These are phyloP conservation scores for Drosophila putrida DNA, from an alignment of 2,888 invertebrate species.

Conservation along the genomic window DNA sequence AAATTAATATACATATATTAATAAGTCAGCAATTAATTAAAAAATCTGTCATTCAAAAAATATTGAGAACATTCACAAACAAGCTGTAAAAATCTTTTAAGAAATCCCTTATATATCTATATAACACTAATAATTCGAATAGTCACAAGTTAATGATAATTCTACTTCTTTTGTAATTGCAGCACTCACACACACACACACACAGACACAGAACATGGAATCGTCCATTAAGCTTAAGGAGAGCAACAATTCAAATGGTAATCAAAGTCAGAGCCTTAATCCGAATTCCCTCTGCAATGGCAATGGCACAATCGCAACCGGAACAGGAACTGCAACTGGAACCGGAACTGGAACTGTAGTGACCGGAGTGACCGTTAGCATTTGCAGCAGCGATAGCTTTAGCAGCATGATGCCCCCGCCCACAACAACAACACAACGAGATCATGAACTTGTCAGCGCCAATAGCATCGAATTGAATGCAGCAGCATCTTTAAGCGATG, in stretches of 20 bases:
- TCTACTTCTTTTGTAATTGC: neutral
- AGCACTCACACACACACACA: slow-evolving; percentile 26
- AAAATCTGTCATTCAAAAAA: too few relatives aligned
- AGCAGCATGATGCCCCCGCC: slow-evolving; percentile 78
- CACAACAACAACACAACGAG: slow-evolving; percentile 29
- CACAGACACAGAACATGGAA: slow-evolving; percentile 62
- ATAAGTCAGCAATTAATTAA: too few relatives aligned
- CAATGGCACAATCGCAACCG: slow-evolving; percentile 52
- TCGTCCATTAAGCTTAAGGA: slow-evolving; percentile 80
- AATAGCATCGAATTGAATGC: slow-evolving; percentile 85
- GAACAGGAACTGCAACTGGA: slow-evolving; percentile 64
- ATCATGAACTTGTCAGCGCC: slow-evolving; percentile 83
- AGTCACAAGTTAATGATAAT: too few relatives aligned
- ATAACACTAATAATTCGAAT: too few relatives aligned
- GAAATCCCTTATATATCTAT: too few relatives aligned
- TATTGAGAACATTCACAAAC: too few relatives aligned
- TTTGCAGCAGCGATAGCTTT: slow-evolving; percentile 83
- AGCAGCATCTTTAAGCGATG: slow-evolving; percentile 85
- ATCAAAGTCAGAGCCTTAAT: slow-evolving; percentile 33
- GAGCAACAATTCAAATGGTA: slow-evolving; percentile 34
- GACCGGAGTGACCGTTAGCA: slow-evolving; percentile 53
- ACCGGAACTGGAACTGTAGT: slow-evolving; percentile 63
- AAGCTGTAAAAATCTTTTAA: too few relatives aligned
- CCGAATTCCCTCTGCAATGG: slow-evolving; percentile 49
- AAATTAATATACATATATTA: too few relatives aligned